Evolutionary conservation across 2,113 vertebrate genomes (phyloP).

Genomic region (Morphnarchus princeps): DNA sequence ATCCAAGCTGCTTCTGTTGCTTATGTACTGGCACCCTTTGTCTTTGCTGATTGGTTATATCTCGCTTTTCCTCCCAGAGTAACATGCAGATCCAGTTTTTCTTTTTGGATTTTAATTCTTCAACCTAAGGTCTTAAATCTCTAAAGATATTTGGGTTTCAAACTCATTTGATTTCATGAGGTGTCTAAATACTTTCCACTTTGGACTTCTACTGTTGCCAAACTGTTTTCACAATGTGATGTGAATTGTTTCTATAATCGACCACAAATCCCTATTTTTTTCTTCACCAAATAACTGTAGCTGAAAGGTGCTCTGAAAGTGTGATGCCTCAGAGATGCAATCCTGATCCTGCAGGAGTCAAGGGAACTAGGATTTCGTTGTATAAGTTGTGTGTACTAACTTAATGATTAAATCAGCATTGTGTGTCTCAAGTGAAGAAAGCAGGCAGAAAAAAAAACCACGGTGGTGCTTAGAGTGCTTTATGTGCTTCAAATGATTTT

Average conservation of each 20-base stretch:
- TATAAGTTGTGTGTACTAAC: not conserved
- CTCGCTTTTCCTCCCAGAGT: not conserved
- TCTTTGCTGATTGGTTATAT: not conserved
- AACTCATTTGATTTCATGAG: not conserved
- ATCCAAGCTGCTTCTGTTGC: not conserved
- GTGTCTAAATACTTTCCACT: not conserved
- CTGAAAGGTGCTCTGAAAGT: not conserved
- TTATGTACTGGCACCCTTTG: not conserved
- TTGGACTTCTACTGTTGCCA: not conserved
- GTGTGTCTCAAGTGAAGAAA: not conserved
- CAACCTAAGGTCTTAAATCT: not conserved
- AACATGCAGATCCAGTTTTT: not conserved
- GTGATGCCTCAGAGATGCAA: not conserved
- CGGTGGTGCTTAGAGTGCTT: not conserved
- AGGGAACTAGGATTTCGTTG: conserved; percentile 11
- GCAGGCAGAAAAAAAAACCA: not conserved
- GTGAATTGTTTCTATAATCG: not conserved
- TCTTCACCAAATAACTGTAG: not conserved
- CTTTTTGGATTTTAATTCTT: not conserved
- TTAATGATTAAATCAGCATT: not conserved
- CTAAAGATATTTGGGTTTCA: not conserved
- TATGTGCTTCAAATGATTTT: conserved; percentile 4
- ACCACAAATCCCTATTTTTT: not conserved
- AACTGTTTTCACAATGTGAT: not conserved
- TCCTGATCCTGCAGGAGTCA: conserved; percentile 12